These are phyloP conservation scores for Adelphocoris suturalis DNA, from an alignment of 2,888 invertebrate genomes.

Conservation along the genomic window DNA sequence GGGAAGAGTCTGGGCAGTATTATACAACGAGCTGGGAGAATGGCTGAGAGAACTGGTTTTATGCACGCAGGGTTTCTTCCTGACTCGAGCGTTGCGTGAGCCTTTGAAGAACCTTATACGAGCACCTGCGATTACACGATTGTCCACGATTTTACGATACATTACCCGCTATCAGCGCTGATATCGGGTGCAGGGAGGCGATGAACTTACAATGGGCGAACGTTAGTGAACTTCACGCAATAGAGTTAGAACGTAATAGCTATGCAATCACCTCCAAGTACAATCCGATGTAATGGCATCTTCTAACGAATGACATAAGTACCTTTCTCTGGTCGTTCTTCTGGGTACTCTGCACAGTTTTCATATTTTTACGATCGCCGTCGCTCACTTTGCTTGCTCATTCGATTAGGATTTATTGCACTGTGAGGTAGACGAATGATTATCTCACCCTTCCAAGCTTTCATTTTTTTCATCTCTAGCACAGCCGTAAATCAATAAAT, in stretches of 20 bases:
- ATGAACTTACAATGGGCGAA: neutral
- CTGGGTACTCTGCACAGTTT: too few species aligned
- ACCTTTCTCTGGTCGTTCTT: too few species aligned
- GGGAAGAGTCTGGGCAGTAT: neutral
- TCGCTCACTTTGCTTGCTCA: too few species aligned
- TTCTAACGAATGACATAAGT: too few species aligned
- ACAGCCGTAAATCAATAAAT: too few species aligned
- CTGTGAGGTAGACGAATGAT: too few species aligned
- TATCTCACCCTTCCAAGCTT: too few species aligned
- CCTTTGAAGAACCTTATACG: conserved; percentile 7
- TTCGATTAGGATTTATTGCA: too few species aligned
- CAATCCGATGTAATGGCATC: too few species aligned
- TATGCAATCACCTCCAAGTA: too few species aligned
- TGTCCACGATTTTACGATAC: conserved; percentile 31
- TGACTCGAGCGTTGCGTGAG: neutral
- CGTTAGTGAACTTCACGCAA: neutral
- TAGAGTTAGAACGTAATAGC: neutral
- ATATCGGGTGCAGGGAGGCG: neutral
- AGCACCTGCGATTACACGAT: conserved; percentile 28
- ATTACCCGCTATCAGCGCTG: neutral
- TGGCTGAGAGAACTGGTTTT: neutral
- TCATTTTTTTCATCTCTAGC: too few species aligned
- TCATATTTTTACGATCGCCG: too few species aligned
- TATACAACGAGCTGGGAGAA: conserved; percentile 1
- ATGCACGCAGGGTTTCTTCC: conserved; percentile 20